Evolutionary conservation across 2,797 vertebrate genomes (phyloP).

Genomic region (Cheirogaleus major): DNA sequence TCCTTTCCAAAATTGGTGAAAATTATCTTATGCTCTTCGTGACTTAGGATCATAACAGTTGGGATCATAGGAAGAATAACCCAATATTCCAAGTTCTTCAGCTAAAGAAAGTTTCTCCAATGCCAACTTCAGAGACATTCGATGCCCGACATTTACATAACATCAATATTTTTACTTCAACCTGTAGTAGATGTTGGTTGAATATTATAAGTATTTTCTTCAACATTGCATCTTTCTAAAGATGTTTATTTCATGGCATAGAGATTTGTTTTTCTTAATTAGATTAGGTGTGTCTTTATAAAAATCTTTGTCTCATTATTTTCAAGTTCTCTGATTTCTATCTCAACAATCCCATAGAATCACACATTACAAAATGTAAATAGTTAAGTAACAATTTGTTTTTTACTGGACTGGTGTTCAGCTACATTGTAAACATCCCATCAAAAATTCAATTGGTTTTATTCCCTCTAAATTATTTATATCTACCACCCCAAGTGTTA

Average conservation of each 20-base stretch:
- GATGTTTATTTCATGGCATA: background rate
- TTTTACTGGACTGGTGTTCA: background rate
- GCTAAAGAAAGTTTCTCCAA: accelerated
- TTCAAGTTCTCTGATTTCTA: background rate
- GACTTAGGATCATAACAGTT: background rate
- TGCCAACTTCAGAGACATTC: background rate
- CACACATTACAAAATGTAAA: background rate
- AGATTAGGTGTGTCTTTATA: background rate
- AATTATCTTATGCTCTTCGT: background rate
- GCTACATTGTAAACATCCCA: background rate
- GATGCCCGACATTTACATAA: background rate
- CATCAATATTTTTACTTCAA: background rate
- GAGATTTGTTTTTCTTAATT: background rate
- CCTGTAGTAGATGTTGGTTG: background rate
- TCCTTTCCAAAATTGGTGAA: background rate
- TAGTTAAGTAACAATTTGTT: background rate
- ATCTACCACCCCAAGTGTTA: background rate
- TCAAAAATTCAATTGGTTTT: background rate
- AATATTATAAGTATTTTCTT: no score
- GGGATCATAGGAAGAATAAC: background rate
- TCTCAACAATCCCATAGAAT: background rate
- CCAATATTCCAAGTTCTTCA: background rate
- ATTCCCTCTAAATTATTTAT: background rate
- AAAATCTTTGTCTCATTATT: background rate
- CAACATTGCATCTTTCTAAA: background rate